phyloP scores from a whole-genome alignment of 2,113 vertebrate genomes.

The Paraplagusia blochii region DNA sequence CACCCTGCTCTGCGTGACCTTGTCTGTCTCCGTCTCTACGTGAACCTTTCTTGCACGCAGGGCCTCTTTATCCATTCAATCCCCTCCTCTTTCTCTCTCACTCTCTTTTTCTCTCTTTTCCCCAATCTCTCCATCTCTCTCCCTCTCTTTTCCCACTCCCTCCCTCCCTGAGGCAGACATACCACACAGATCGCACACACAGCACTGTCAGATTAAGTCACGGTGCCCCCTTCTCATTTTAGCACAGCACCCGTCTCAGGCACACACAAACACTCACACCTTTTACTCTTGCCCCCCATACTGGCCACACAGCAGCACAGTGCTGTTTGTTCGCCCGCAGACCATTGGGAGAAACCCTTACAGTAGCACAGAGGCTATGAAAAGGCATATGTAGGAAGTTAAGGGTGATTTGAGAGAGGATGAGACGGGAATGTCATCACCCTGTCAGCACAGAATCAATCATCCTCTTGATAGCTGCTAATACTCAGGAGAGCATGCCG shows the following conservation, averaged over 20 bases:
- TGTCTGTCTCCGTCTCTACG: constrained; percentile 70
- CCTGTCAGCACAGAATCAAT: constrained; percentile 67
- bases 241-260: constrained; percentile 60
- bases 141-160: constrained; percentile 40
- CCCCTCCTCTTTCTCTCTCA: constrained; percentile 49
- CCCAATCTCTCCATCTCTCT: constrained; percentile 47
- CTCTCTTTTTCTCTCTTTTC: constrained; percentile 4
- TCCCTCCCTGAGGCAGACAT: constrained; percentile 66
- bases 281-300: constrained; percentile 27
- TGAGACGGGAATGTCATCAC: constrained; percentile 62
- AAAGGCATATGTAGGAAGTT: constrained; percentile 56
- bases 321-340: constrained; percentile 22
- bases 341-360: constrained; percentile 40
- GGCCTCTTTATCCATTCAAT: constrained; percentile 69
- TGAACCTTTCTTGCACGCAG: constrained; percentile 63
- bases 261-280: too few species aligned
- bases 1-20: constrained; percentile 75
- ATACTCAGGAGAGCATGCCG: constrained; percentile 23
- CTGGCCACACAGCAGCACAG: constrained; percentile 39
- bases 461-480: constrained; percentile 48
- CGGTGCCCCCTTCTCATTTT: constrained; percentile 66
- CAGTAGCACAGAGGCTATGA: constrained; percentile 57
- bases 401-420: constrained; percentile 51
- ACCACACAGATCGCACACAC: constrained; percentile 72
- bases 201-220: constrained; percentile 76